These are phyloP conservation scores for Campoletis raptor DNA, from an alignment of 2,888 invertebrate genomes.

Conservation along the genomic window DNA sequence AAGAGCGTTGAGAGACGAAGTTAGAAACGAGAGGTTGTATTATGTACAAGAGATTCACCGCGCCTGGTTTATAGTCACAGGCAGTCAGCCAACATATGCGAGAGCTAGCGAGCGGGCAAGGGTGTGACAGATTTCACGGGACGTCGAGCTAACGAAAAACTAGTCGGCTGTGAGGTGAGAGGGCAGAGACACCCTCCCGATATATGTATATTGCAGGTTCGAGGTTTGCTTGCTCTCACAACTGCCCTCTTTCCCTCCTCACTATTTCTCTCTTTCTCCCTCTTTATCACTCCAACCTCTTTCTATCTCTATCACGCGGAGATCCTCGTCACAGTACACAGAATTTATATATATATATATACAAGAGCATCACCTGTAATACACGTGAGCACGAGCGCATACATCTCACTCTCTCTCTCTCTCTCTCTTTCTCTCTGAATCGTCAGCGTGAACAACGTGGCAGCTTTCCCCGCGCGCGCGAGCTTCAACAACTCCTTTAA, in stretches of 20 bases:
- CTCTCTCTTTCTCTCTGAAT: not conserved
- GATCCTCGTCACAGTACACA: slow-evolving; percentile 54
- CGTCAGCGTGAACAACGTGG: slow-evolving; percentile 40
- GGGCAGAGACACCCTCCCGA: slow-evolving; percentile 74
- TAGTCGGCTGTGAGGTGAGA: slow-evolving; percentile 82
- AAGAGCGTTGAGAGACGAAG: slow-evolving; percentile 38
- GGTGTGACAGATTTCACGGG: slow-evolving; percentile 83
- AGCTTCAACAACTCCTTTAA: slow-evolving; percentile 50
- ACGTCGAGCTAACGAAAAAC: slow-evolving; percentile 83
- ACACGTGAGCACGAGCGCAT: slow-evolving; percentile 36
- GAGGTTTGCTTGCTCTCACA: slow-evolving; percentile 42
- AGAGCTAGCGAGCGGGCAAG: slow-evolving; percentile 67
- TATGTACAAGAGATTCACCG: slow-evolving; percentile 44
- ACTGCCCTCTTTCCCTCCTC: slow-evolving; percentile 53
- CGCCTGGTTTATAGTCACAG: slow-evolving; percentile 55
- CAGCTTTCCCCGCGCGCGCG: slow-evolving; percentile 52
- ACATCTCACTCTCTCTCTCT: slow-evolving; percentile 42
- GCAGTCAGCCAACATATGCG: slow-evolving; percentile 61
- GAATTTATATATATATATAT: too few relatives aligned
- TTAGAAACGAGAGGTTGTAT: slow-evolving; percentile 42
- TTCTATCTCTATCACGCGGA: slow-evolving; percentile 62
- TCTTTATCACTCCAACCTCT: slow-evolving; percentile 15
- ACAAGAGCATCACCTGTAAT: slow-evolving; percentile 50
- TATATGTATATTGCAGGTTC: slow-evolving; percentile 13
- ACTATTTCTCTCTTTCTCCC: slow-evolving; percentile 16